phyloP scores from a whole-genome alignment of 1,140 invertebrate species.

The Drosophila pseudoananassae region DNA sequence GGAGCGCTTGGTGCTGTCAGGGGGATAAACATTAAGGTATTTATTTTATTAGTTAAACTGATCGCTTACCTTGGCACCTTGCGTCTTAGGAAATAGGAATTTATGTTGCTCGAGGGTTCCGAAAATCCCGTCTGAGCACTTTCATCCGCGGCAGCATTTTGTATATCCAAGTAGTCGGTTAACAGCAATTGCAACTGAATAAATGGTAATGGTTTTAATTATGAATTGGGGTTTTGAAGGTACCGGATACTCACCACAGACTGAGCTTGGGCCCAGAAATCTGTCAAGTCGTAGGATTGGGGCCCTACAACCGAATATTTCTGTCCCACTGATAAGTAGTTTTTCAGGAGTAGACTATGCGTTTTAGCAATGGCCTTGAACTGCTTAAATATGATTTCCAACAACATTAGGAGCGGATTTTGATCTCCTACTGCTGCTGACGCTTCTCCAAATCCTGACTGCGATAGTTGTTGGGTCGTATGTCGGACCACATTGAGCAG shows the following conservation, averaged over 20 bases:
- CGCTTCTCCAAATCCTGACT: slow-evolving; percentile 33
- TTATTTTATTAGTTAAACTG: not conserved
- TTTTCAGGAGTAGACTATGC: slow-evolving; percentile 87
- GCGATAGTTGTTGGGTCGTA: slow-evolving; percentile 90
- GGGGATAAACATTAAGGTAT: not conserved
- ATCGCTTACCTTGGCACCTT: slow-evolving; percentile 86
- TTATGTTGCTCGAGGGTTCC: slow-evolving; percentile 85
- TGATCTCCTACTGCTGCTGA: slow-evolving; percentile 45
- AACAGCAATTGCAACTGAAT: slow-evolving; percentile 90
- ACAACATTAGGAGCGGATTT: slow-evolving; percentile 85
- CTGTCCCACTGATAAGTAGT: slow-evolving; percentile 86
- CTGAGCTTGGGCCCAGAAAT: slow-evolving; percentile 96
- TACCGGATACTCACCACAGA: slow-evolving; percentile 88
- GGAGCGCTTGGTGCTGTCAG: slow-evolving; percentile 75
- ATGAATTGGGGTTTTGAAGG: not conserved
- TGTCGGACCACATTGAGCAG: slow-evolving; percentile 90
- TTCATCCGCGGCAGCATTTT: slow-evolving; percentile 87
- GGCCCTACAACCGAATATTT: slow-evolving; percentile 85
- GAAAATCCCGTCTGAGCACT: slow-evolving; percentile 86
- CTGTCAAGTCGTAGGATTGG: slow-evolving; percentile 90
- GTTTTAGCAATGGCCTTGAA: slow-evolving; percentile 90
- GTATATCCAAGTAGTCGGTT: slow-evolving; percentile 93
- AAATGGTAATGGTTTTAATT: not conserved
- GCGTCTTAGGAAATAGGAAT: slow-evolving; percentile 85
- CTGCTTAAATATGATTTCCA: slow-evolving; percentile 89